These are phyloP conservation scores for Lemur catta DNA, from an alignment of 2,797 vertebrate genomes.

Conservation along the genomic window DNA sequence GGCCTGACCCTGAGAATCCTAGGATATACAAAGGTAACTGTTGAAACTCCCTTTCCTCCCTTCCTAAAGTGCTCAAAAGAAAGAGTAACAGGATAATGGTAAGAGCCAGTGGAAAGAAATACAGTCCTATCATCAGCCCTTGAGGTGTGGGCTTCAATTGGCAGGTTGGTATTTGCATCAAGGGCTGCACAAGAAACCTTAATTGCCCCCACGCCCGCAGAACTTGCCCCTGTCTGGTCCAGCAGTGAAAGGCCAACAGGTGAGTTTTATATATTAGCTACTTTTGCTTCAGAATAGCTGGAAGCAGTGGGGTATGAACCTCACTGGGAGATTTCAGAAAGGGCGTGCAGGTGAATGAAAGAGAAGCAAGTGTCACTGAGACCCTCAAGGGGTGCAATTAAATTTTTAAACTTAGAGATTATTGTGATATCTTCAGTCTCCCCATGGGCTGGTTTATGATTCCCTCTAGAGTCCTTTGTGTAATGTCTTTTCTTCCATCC, in stretches of 20 bases:
- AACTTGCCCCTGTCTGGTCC: neutral
- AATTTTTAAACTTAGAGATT: neutral
- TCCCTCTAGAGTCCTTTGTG: neutral
- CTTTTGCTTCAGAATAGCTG: neutral
- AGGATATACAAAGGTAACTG: neutral
- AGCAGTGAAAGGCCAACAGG: neutral
- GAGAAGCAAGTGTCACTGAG: neutral
- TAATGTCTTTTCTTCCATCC: neutral
- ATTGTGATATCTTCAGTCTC: neutral
- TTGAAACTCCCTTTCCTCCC: neutral
- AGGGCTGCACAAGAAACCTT: neutral
- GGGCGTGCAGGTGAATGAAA: neutral
- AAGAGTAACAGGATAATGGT: neutral
- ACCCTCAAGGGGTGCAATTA: neutral
- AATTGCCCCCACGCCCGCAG: neutral
- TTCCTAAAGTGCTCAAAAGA: neutral
- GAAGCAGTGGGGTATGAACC: neutral
- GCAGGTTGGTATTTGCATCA: neutral
- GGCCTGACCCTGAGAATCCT: neutral
- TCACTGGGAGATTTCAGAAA: neutral
- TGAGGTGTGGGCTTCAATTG: neutral
- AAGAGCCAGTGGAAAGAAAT: neutral
- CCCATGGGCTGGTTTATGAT: neutral
- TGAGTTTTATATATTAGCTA: neutral
- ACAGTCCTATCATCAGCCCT: neutral